Percentiles rank a stretch among this genome's conserved stretches.
phyloP scores from a whole-genome alignment of 2,888 invertebrate species.

The Tupiocoris notatus region DNA sequence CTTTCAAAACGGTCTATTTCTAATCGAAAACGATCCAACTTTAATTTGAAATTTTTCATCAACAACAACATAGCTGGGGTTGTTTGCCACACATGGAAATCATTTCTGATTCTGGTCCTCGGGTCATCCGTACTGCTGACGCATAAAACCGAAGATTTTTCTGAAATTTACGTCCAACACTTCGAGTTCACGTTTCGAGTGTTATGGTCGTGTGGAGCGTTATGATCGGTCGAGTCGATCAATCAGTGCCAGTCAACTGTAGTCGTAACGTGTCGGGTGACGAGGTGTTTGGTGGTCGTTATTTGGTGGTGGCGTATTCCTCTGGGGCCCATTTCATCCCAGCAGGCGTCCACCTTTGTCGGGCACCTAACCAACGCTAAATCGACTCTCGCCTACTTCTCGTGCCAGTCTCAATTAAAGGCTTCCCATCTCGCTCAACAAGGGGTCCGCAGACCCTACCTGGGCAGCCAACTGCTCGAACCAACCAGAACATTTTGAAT shows the following conservation, averaged over 20 bases:
- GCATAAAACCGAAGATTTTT: too few relatives aligned
- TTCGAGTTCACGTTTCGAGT: too few relatives aligned
- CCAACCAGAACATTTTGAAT: neutral
- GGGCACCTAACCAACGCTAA: constrained; percentile 4
- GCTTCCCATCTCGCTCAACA: neutral
- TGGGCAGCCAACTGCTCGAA: too few relatives aligned
- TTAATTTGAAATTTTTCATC: too few relatives aligned
- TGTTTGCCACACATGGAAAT: too few relatives aligned
- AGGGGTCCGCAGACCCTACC: neutral
- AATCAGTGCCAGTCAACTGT: constrained; percentile 17
- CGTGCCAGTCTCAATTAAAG: constrained; percentile 24
- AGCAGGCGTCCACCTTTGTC: constrained; percentile 12
- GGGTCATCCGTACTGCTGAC: too few relatives aligned
- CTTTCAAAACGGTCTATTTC: too few relatives aligned
- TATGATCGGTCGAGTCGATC: constrained; percentile 22
- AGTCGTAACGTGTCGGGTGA: neutral
- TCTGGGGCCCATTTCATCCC: neutral
- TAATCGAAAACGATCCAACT: too few relatives aligned
- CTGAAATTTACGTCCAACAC: too few relatives aligned
- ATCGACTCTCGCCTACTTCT: neutral
- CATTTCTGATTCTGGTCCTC: too few relatives aligned
- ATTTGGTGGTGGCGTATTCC: constrained; percentile 5
- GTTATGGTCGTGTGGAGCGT: too few relatives aligned
- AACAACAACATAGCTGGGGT: too few relatives aligned
- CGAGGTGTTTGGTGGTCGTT: neutral